phyloP scores from a whole-genome alignment of 2,888 invertebrate genomes.

The Lissonota sp. region DNA sequence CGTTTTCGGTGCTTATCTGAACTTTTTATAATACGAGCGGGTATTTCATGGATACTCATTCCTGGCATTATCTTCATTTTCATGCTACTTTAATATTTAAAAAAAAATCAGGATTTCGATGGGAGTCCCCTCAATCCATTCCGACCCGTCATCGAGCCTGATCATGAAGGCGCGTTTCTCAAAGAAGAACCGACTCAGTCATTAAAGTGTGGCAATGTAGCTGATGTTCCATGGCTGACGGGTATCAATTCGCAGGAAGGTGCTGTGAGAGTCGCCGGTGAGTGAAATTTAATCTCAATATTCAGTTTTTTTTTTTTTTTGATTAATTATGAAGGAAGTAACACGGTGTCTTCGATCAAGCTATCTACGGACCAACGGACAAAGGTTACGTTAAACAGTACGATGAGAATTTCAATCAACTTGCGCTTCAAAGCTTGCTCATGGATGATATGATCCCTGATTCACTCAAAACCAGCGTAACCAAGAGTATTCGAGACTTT shows the following conservation, averaged over 20 bases:
- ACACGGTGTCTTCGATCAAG: constrained; percentile 82
- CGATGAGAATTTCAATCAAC: constrained; percentile 85
- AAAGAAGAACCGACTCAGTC: constrained; percentile 86
- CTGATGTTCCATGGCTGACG: constrained; percentile 89
- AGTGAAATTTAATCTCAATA: constrained; percentile 69
- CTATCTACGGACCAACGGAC: constrained; percentile 80
- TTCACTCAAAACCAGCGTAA: constrained; percentile 82
- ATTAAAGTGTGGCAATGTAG: constrained; percentile 84
- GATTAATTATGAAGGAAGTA: too few species aligned
- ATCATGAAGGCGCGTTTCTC: constrained; percentile 89
- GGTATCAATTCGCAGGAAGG: constrained; percentile 91
- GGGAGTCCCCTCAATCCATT: constrained; percentile 93
- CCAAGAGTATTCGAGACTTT: constrained; percentile 85
- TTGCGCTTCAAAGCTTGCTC: constrained; percentile 87
- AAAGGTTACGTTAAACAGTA: constrained; percentile 85
- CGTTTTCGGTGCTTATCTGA: too few species aligned
- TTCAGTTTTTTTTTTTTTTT: too few species aligned
- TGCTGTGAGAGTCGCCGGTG: constrained; percentile 87
- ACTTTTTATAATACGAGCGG: too few species aligned
- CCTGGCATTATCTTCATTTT: constrained; percentile 88
- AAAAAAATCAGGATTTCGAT: constrained; percentile 87
- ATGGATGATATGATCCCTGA: constrained; percentile 86
- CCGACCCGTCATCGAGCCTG: constrained; percentile 90
- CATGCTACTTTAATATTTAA: constrained; percentile 85
- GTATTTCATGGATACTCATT: too few species aligned